These are phyloP conservation scores for Tympanoctomys barrerae DNA, from an alignment of 2,797 vertebrate genomes.

Conservation along the genomic window DNA sequence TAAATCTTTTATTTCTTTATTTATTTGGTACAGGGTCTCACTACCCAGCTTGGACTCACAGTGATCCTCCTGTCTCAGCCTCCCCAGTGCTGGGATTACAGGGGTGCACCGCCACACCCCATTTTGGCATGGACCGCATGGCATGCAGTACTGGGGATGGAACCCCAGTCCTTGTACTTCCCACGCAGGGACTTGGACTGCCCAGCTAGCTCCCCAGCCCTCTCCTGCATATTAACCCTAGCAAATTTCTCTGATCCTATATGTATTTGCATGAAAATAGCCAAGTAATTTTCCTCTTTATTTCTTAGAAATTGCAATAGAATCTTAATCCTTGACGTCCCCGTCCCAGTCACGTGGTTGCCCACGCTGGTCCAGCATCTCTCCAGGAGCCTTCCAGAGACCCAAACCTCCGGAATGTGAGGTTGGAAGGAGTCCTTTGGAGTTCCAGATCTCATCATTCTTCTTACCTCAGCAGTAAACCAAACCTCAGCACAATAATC, in stretches of 20 bases:
- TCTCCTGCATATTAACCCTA: background rate
- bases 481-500: background rate
- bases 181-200: too few relatives aligned
- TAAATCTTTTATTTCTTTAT: too few relatives aligned
- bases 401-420: background rate
- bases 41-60: too few relatives aligned
- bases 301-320: background rate
- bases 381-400: background rate
- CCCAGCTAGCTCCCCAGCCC: too few relatives aligned
- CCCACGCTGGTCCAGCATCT: accelerated
- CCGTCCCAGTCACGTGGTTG: accelerated
- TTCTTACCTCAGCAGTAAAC: background rate
- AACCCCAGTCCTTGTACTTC: too few relatives aligned
- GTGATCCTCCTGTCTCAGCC: too few relatives aligned
- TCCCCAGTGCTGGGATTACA: too few relatives aligned
- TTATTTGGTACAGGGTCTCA: too few relatives aligned
- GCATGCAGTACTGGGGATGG: too few relatives aligned
- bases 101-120: too few relatives aligned
- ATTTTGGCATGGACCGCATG: too few relatives aligned
- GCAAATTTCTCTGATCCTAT: background rate
- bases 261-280: background rate
- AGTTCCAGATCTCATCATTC: background rate
- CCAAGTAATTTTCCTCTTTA: background rate
- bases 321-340: background rate
- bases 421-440: background rate